Base-by-base conservation (phyloP, 2,888 invertebrate species). In the Zygogramma bicolorata region DNA sequence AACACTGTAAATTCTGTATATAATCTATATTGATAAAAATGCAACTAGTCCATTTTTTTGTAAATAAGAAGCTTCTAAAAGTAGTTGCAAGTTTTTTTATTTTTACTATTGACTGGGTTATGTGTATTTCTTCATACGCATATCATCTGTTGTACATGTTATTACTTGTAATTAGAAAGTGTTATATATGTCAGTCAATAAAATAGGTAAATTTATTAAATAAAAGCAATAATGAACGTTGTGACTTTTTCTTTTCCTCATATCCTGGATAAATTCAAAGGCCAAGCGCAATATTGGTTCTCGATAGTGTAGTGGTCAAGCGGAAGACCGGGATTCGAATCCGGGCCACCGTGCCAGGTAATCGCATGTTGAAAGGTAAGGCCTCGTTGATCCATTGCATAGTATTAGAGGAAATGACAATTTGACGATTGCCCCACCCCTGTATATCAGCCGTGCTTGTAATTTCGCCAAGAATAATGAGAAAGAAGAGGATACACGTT, bases 161-260 rank as follows among this genome's bases (percentile, higher is more conserved):
- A 82, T 75, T 79, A 74, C 81, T 82, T 85, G 82, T 85, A 84
- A 81, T 73, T 84, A 83, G 81, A 81, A 81, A 82, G 80, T 83
- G 81, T 84, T 82, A 83, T 81, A 84, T 83, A 84, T 86, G 83
- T 85, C 85, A 85, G 84, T 85, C 84, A 85, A 85, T 84, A 84
- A 84, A 77, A 79, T 83, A 84, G 83, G 79, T 40, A 81, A 81
- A 82, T 84, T 85, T 84, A 84, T 83, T 83, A 84, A 81, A 77
- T 70, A 75, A 77, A 53, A 53, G n/a, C 53, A 53, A 53, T 53
- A 53, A 25, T 22, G 27, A 53, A 53, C 25, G 2, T 25, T 53
- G 13, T 53, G 25, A 53, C 53, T 53, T 53, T 42, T 13, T 15
- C 7, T 53, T 53, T 53, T 53, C 22, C 13, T 13, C 4, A 46